Evolutionary conservation across 2,797 vertebrate species (phyloP).

Genomic region (Champsocephalus gunnari): DNA sequence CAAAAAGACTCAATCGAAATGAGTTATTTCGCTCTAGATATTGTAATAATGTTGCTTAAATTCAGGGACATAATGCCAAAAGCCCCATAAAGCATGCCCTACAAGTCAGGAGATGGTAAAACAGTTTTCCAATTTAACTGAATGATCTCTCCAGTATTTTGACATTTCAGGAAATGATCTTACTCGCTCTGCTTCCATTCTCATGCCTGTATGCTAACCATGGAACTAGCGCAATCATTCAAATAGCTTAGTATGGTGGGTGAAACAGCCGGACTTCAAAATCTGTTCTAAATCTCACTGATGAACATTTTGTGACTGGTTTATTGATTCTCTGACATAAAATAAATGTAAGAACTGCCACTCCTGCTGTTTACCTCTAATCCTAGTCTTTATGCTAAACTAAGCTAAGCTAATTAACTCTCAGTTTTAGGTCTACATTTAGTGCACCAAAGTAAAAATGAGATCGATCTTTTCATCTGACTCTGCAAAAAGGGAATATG

Average conservation of each 20-base stretch:
- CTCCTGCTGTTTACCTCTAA: not conserved
- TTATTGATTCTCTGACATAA: not conserved
- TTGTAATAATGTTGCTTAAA: too few species aligned
- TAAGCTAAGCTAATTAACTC: too few species aligned
- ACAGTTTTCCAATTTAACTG: not conserved
- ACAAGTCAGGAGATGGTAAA: not conserved
- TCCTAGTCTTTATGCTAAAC: slow-evolving; percentile 1
- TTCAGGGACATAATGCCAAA: not conserved
- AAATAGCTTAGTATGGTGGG: not conserved
- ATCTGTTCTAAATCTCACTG: not conserved
- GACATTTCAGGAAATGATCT: not conserved
- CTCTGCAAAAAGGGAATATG: not conserved
- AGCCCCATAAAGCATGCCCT: not conserved
- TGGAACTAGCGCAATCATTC: too few species aligned
- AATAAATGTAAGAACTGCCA: not conserved
- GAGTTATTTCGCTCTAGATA: not conserved
- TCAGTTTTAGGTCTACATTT: not conserved
- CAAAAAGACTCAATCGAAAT: not conserved
- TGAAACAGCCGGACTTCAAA: not conserved
- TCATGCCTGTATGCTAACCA: not conserved
- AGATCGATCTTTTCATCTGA: not conserved
- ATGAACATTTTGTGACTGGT: not conserved
- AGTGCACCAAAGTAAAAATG: not conserved
- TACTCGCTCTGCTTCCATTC: not conserved
- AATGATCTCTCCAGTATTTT: not conserved